A percentile compares a stretch with the other conserved stretches of the same genome.
phyloP scores from a whole-genome alignment of 2,888 invertebrate species.

The Syrphus vitripennis region DNA sequence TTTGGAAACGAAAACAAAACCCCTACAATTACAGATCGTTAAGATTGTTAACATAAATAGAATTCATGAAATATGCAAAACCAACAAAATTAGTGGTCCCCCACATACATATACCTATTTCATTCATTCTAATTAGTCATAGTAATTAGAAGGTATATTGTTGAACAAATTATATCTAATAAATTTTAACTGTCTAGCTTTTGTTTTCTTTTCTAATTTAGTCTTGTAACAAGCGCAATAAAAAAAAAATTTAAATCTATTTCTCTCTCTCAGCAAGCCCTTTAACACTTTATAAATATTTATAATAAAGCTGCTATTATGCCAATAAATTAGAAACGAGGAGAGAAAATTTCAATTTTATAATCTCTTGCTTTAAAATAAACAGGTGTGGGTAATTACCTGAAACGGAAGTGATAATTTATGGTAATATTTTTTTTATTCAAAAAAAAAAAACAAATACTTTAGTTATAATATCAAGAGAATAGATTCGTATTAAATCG shows the following conservation, averaged over 20 bases:
- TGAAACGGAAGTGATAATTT: constrained; percentile 15
- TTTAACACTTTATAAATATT: constrained; percentile 21
- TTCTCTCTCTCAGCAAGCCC: constrained; percentile 7
- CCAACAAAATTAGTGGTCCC: neutral
- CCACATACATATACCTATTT: no score
- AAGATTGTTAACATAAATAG: neutral
- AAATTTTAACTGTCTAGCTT: neutral
- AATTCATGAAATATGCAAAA: neutral
- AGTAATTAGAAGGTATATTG: neutral
- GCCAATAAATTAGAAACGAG: constrained; percentile 8
- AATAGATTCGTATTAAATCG: neutral
- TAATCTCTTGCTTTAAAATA: neutral
- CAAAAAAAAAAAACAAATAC: neutral
- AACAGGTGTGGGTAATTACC: constrained; percentile 17
- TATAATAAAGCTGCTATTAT: constrained; percentile 1
- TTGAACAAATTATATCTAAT: neutral
- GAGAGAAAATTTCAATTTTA: constrained; percentile 1
- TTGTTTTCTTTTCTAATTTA: neutral
- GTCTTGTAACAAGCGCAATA: neutral
- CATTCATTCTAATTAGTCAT: neutral
- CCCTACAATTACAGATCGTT: no score
- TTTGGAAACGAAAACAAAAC: neutral
- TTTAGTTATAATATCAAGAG: neutral
- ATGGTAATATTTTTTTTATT: neutral
- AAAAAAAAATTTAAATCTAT: neutral